Percentiles rank a stretch among this genome's conserved stretches.
These are phyloP conservation scores for Pygathrix nemaeus DNA, from an alignment of 2,113 vertebrate genomes.

Conservation along the genomic window DNA sequence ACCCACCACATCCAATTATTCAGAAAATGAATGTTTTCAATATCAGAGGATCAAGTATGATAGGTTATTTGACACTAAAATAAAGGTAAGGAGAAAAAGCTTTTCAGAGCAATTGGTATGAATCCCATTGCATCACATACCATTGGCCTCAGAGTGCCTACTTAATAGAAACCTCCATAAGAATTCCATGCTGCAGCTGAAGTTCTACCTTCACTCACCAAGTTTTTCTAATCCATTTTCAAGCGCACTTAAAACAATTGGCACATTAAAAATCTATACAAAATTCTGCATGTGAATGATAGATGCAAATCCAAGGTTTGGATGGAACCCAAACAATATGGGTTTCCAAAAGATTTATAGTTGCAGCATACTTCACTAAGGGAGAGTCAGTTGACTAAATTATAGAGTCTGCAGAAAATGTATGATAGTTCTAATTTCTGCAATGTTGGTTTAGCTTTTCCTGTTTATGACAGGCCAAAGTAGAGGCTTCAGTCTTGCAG, in stretches of 20 bases:
- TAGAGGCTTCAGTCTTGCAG: neutral
- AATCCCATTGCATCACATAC: neutral
- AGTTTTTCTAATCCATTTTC: neutral
- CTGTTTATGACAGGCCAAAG: neutral
- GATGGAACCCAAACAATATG: neutral
- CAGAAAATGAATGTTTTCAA: conserved; percentile 45
- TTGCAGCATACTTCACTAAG: neutral
- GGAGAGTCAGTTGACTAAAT: neutral
- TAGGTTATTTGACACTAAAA: conserved; percentile 55
- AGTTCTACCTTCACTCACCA: neutral
- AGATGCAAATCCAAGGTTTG: conserved; percentile 2
- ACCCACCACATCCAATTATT: conserved; percentile 51
- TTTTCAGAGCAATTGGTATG: neutral
- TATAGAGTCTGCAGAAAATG: neutral
- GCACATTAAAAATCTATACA: neutral
- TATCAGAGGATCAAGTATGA: conserved; percentile 1
- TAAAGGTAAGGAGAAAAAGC: conserved; percentile 8
- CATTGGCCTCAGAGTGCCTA: neutral
- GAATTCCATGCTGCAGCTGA: neutral
- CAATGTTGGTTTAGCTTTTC: neutral
- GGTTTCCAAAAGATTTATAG: conserved; percentile 15
- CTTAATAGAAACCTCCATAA: neutral
- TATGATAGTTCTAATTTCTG: neutral
- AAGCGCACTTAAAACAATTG: neutral
- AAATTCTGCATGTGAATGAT: conserved; percentile 6